These are phyloP conservation scores for Tipula lateralis DNA, from an alignment of 2,888 invertebrate species.

Conservation along the genomic window DNA sequence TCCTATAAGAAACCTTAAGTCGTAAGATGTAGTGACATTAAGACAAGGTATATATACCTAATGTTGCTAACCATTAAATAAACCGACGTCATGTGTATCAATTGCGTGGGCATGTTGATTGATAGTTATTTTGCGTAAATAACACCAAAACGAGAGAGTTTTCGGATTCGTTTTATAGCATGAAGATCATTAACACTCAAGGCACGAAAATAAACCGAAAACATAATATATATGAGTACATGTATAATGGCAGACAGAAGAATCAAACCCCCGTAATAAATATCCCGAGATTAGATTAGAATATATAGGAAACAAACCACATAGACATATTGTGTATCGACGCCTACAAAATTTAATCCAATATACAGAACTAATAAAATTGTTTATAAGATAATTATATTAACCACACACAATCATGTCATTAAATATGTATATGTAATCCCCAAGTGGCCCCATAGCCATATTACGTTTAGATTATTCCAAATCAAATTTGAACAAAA, in stretches of 20 bases:
- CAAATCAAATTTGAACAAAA: not conserved
- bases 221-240: not conserved
- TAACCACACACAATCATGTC: constrained; percentile 6
- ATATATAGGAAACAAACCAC: not conserved
- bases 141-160: no score
- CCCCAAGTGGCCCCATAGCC: not conserved
- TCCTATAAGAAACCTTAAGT: no score
- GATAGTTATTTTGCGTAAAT: not conserved
- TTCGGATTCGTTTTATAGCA: not conserved
- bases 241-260: not conserved
- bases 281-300: not conserved
- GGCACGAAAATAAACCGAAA: not conserved
- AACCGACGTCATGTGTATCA: no score
- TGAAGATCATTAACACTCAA: not conserved
- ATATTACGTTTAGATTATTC: not conserved
- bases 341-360: constrained; percentile 19
- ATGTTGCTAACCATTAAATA: no score
- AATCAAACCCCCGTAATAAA: not conserved
- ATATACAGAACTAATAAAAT: not conserved
- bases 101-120: not conserved
- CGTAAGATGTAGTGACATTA: no score
- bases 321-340: not conserved
- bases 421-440: constrained; percentile 7
- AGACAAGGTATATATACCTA: no score
- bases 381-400: not conserved